Conservation (phyloP, 1,140 invertebrate species). For the Micrasema minimum region DNA sequence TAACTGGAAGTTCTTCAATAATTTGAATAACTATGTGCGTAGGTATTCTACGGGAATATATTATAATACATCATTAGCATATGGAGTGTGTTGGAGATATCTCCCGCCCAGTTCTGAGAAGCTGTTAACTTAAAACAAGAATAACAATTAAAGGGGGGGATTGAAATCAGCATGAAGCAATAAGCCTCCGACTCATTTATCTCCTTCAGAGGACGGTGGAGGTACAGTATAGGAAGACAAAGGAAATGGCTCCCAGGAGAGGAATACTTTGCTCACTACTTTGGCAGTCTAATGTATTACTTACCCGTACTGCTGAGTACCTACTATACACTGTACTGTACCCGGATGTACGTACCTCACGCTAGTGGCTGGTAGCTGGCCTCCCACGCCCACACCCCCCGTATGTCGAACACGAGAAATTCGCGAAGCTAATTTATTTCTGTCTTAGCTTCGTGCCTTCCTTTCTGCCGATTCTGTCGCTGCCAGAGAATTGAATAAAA, state of each 20-base stretch:
- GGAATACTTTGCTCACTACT: conserved; percentile 53
- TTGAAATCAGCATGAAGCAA: conserved; percentile 54
- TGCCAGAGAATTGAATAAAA: too few species aligned
- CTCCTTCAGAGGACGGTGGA: conserved; percentile 47
- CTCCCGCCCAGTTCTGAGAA: conserved; percentile 32
- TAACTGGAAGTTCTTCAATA: too few species aligned
- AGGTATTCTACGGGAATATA: not conserved
- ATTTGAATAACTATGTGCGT: too few species aligned
- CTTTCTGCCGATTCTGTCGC: too few species aligned
- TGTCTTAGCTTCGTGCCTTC: too few species aligned
- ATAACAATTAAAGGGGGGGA: conserved; percentile 52
- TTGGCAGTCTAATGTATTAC: conserved; percentile 54
- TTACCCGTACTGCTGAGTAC: conserved; percentile 41
- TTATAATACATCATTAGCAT: conserved; percentile 25
- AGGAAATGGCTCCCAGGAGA: conserved; percentile 51
- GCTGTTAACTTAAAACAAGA: conserved; percentile 51
- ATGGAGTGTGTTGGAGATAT: conserved; percentile 19
- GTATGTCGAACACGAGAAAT: not conserved
- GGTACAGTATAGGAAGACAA: conserved; percentile 45
- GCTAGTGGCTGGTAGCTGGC: not conserved
- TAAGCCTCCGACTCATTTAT: conserved; percentile 52
- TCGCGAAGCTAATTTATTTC: too few species aligned
- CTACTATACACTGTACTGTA: too few species aligned
- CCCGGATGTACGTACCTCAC: not conserved
- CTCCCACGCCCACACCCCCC: not conserved